These are phyloP conservation scores for Phyllotreta cruciferae DNA, from an alignment of 2,888 invertebrate genomes.

Conservation along the genomic window DNA sequence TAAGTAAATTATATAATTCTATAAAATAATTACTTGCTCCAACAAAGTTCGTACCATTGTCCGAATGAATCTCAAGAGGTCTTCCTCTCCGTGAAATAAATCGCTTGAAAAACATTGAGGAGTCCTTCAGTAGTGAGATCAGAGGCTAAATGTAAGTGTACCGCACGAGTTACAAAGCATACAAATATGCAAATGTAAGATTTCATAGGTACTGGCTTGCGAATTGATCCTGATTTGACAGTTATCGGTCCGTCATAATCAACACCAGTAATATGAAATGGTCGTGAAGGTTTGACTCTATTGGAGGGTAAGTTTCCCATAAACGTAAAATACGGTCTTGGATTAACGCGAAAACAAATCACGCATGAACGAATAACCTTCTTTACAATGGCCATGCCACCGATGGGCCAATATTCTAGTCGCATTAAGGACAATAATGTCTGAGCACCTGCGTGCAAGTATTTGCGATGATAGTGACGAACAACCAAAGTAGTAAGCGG, in stretches of 20 bases:
- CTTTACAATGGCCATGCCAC: not conserved
- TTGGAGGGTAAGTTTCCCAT: not conserved
- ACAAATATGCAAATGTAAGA: constrained; percentile 19
- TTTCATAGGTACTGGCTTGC: too few species aligned
- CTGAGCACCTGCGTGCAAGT: constrained; percentile 1
- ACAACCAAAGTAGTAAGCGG: not conserved
- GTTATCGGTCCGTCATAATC: constrained; percentile 4
- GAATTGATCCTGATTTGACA: too few species aligned
- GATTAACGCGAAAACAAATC: not conserved
- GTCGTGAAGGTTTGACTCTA: too few species aligned
- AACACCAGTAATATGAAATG: not conserved
- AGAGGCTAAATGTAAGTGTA: constrained; percentile 11
- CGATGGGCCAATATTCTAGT: not conserved
- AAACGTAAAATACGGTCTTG: not conserved
- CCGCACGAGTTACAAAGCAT: constrained; percentile 12
- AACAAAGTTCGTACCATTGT: not conserved
- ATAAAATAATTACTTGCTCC: constrained; percentile 26
- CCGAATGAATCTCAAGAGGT: constrained; percentile 22
- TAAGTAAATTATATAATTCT: constrained; percentile 5
- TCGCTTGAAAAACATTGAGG: constrained; percentile 17
- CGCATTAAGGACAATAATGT: not conserved
- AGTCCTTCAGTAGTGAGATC: constrained; percentile 23
- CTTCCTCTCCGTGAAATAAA: constrained; percentile 21
- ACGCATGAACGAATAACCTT: not conserved
- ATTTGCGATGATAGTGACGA: not conserved